Evolutionary conservation across 1,140 invertebrate genomes (phyloP).

Genomic region (Hesperophylax magnus): DNA sequence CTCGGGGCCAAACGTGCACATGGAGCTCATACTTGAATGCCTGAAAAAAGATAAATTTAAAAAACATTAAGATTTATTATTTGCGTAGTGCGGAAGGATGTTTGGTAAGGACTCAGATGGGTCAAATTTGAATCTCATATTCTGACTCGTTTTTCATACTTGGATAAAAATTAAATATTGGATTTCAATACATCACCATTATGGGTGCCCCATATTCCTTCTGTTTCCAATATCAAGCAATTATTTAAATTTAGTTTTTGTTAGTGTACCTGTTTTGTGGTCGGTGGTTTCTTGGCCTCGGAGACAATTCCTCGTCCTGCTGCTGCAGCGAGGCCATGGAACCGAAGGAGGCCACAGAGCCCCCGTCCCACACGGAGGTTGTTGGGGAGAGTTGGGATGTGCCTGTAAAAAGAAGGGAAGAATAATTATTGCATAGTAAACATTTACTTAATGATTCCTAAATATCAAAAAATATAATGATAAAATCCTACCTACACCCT

Average conservation of each 20-base stretch:
- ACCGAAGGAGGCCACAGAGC: conserved; percentile 56
- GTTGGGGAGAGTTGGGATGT: conserved; percentile 65
- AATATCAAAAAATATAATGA: too few species aligned
- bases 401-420: conserved; percentile 54
- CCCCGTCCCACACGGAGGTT: conserved; percentile 61
- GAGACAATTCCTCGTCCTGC: conserved; percentile 49
- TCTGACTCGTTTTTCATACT: too few species aligned
- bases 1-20: conserved; percentile 22
- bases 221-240: too few species aligned
- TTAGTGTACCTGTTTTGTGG: conserved; percentile 12
- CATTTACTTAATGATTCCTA: too few species aligned
- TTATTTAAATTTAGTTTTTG: too few species aligned
- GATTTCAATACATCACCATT: too few species aligned
- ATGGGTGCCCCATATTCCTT: too few species aligned
- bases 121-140: too few species aligned
- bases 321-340: conserved; percentile 48
- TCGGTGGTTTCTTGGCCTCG: conserved; percentile 4
- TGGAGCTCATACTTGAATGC: conserved; percentile 51
- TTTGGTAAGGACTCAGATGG: too few species aligned
- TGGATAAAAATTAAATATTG: too few species aligned
- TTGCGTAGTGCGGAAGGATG: not conserved
- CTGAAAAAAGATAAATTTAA: conserved; percentile 34
- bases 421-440: too few species aligned
- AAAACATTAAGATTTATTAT: conserved; percentile 3
- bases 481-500: too few species aligned